These are phyloP conservation scores for Agrilus planipennis DNA, from an alignment of 1,140 invertebrate genomes.

Conservation along the genomic window DNA sequence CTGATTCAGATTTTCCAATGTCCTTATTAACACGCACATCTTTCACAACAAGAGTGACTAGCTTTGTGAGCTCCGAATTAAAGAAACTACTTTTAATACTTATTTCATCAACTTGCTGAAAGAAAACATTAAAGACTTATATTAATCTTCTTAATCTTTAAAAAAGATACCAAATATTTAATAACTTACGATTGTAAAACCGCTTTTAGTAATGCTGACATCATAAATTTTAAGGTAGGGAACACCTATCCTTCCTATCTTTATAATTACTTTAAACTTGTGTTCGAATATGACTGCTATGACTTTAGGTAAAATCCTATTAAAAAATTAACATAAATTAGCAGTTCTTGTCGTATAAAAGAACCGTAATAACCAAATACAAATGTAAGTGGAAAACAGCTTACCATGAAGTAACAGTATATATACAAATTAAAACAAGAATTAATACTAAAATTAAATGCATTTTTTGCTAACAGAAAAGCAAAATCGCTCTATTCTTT, in stretches of 20 bases:
- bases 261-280: slow-evolving; percentile 49
- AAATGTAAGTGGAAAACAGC: background rate
- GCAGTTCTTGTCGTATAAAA: too few relatives aligned
- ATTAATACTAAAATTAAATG: slow-evolving; percentile 6
- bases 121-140: too few relatives aligned
- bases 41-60: slow-evolving; percentile 69
- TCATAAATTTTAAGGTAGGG: slow-evolving; percentile 53
- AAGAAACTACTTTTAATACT: slow-evolving; percentile 80
- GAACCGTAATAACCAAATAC: background rate
- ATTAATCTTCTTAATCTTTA: slow-evolving; percentile 1
- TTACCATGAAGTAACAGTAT: slow-evolving; percentile 11
- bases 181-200: slow-evolving; percentile 51
- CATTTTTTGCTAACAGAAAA: too few relatives aligned
- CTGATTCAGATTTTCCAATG: slow-evolving; percentile 38
- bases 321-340: slow-evolving; percentile 9
- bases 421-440: slow-evolving; percentile 6
- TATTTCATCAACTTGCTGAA: slow-evolving; percentile 75
- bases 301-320: slow-evolving; percentile 50
- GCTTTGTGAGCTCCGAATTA: slow-evolving; percentile 79
- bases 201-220: slow-evolving; percentile 52
- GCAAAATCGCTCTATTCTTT: too few relatives aligned
- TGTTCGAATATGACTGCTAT: slow-evolving; percentile 51
- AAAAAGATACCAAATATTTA: slow-evolving; percentile 15
- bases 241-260: slow-evolving; percentile 52
- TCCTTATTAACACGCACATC: slow-evolving; percentile 78